Base-by-base conservation (phyloP, 2,888 invertebrate species). In the Temnothorax rugatulus region DNA sequence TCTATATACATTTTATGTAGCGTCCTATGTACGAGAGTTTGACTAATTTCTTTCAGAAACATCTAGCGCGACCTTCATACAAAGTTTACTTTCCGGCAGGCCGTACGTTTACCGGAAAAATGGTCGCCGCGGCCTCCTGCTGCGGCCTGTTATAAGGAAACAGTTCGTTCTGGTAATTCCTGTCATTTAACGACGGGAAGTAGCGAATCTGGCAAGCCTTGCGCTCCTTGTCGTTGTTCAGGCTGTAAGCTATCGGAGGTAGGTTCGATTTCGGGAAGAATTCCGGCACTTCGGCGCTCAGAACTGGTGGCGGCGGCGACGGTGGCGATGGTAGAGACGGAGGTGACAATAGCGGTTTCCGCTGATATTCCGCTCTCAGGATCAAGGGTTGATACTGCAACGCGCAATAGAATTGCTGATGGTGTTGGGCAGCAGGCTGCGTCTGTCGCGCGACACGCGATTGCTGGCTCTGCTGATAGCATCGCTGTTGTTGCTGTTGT, bases 221-320 rank as follows among this genome's bases (percentile, higher is more conserved):
- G 29, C 88, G 89, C 5, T 91, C 89, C 18, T 88, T 89, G 25
- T 84, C 83, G 69, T 66, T 75, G 54, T 76, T 87, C 44, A 75
- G 57, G 50, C 29, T n/a, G 4, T 82, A 83, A 7, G 68, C 44
- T 50, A 75, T 63, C 8, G 90, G 89, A 2, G 57, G 8, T 34
- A 59, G 38, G 25, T 5, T 61, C 25, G 88, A 85, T 71, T 94
- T 94, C 0, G 94, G 94, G 74, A 94, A 94, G 73, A 94, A 94
- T 89, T 95, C 94, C 0, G 94, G 93, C 18, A 94, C 94, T 81
- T 94, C 94, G 21, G 92, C 82, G 38, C 89, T 88, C n/a, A 89
- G 41, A 13, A 90, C 61, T 0, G 92, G 91, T 0, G 88, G 83
- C 15, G 86, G 50, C 0, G 92, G 91, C 5, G 68, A 21, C 0